Base-by-base conservation (phyloP, 2,113 vertebrate species). In the Passer montanus region DNA sequence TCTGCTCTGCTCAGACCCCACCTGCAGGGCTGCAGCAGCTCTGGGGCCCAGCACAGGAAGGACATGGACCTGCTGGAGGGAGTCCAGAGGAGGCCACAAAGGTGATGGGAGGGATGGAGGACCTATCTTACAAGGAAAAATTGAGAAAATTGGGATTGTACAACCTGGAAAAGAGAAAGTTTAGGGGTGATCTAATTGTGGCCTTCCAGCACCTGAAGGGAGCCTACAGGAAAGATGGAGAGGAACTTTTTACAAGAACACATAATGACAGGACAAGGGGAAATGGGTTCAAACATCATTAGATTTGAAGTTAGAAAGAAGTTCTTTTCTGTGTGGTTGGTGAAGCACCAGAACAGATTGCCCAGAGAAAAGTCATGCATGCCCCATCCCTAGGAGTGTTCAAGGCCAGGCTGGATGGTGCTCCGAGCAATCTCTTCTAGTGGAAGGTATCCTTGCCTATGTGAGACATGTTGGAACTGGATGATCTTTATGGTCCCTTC, bases 361-460 rank as follows among this genome's bases (percentile, higher is more conserved):
- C 12, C 20, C 19, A 46, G 16, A 41, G 39, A 46, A 39, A 88
- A 75, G 13, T 23, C 20, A 19, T 9, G 53, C 10, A 11, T 52
- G 19, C 3, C 24, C 23, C 13, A 17, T 53, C 11, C 16, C 13
- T 46, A 46, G 16, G 22, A 46, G 4, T 39, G 37, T 30, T 52
- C 60, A 59, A 46, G 39, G 11, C 31, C 16, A n/a, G 16, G 28
- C 3, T 53, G 39, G 24, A 68, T 1, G 0, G 53, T 0, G 0
- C 33, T 46, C 15, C 33, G 19, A n/a, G 52, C 19, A 67, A 14
- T 11, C 7, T 75, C 13, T 15, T 26, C 28, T 8, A 26, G 22
- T 2, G 1, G 46, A 44, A 59, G 15, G 3, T 39, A 19, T 67
- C 23, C 23, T 35, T 59, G 19, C 33, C 46, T 37, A 8, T 24